Base-by-base conservation (phyloP, 2,113 vertebrate species). In the Cepphus grylle region DNA sequence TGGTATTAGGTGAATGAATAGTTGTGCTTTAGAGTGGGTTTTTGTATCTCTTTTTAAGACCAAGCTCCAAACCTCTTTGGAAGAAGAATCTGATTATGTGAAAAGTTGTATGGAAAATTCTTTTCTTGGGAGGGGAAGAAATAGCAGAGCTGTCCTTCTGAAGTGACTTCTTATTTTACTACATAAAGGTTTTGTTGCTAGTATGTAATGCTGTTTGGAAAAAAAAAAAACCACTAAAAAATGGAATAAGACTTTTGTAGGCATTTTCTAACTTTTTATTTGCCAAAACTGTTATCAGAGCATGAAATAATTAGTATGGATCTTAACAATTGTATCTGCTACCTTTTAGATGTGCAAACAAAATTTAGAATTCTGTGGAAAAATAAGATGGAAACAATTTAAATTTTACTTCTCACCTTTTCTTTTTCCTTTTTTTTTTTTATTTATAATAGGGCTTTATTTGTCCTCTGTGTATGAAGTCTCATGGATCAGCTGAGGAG, bases 381-480 rank as follows among this genome's bases (percentile, higher is more conserved):
- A 81, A 81, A 38, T 23, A 92, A 78, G 40, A 34, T 71, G 8
- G 11, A 58, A 73, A 86, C 81, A 81, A 55, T 32, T 4, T 9
- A 76, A 32, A 36, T 34, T 45, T 50, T 43, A 1, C 18, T 50
- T 84, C 38, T 96, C 26, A 83, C 22, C 22, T 71, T 1, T 70
- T 40, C 38, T 66, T 59, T 61, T 77, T 30, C 11, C 21, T 22
- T 49, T 16, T 15, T 52, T 76, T 65, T 42, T 67, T 45, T 63
- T 70, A 87, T 87, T 90, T 95, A 23, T 74, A 94, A 42, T 95
- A 99, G 99, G 99, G 99, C 63, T 99, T 99, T 97, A 99, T 99
- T 98, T 99, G 99, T 98, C 99, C 99, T 67, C 99, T 99, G 94
- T 99, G 99, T 97, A 99, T 99, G 99, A 99, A 99, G 97, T 99